Conservation (phyloP, 2,888 invertebrate species). For the Eubasilissa splendida region DNA sequence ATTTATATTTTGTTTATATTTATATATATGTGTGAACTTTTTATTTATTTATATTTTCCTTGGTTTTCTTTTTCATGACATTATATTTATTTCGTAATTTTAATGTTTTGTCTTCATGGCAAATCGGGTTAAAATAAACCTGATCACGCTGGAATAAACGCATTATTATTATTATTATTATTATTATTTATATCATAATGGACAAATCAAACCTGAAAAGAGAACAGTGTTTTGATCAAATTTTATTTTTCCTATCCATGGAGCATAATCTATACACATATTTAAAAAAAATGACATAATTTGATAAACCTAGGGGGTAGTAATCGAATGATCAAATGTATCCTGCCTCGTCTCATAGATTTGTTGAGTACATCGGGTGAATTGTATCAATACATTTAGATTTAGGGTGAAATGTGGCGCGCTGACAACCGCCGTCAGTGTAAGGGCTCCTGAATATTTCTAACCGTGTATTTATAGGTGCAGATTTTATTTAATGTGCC, state of each 20-base stretch:
- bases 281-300: constrained; percentile 35
- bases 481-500: constrained; percentile 3
- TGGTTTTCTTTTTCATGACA: no score
- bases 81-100: no score
- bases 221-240: neutral
- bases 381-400: constrained; percentile 57
- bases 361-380: constrained; percentile 27
- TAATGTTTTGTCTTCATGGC: no score
- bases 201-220: neutral
- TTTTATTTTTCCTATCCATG: constrained; percentile 1
- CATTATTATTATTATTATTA: no score
- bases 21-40: no score
- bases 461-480: constrained; percentile 39
- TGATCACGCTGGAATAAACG: no score
- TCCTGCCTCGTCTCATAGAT: constrained; percentile 19
- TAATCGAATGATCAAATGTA: constrained; percentile 39
- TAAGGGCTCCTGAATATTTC: constrained; percentile 30
- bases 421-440: constrained; percentile 54
- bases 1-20: no score
- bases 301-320: constrained; percentile 22
- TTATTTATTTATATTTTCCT: no score
- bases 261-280: neutral
- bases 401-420: constrained; percentile 57
- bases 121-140: no score
- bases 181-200: no score